Evolutionary conservation across 2,113 vertebrate species (phyloP).

Genomic region (Manacus vitellinus): DNA sequence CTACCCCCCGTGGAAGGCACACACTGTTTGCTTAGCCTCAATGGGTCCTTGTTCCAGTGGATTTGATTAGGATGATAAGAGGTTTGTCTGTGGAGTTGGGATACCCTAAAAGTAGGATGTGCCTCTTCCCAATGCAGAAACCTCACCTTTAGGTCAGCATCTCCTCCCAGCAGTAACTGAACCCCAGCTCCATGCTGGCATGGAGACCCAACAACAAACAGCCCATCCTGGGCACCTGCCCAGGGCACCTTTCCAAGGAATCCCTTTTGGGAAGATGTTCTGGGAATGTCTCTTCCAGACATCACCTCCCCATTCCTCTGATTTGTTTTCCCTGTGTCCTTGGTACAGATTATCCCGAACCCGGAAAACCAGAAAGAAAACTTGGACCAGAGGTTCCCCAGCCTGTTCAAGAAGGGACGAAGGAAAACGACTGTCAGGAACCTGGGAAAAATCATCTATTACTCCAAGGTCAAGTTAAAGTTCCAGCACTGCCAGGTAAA

Average conservation of each 20-base stretch:
- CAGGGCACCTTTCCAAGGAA: not conserved
- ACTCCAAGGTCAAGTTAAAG: slow-evolving; percentile 91
- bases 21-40: not conserved
- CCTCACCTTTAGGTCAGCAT: not conserved
- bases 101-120: not conserved
- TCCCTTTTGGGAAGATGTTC: not conserved
- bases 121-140: not conserved
- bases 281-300: not conserved
- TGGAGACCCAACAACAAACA: slow-evolving; percentile 12
- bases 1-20: not conserved
- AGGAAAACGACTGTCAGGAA: slow-evolving; percentile 80
- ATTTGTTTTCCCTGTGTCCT: not conserved
- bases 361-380: slow-evolving; percentile 79
- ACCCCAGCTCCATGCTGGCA: not conserved
- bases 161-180: not conserved
- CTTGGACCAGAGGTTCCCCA: slow-evolving; percentile 80
- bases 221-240: not conserved
- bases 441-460: slow-evolving; percentile 89
- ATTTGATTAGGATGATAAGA: not conserved
- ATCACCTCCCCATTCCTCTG: not conserved
- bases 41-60: not conserved
- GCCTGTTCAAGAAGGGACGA: slow-evolving; percentile 72
- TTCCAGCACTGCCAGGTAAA: slow-evolving; percentile 91
- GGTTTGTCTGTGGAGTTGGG: rapidly evolving
- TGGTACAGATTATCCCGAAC: slow-evolving; percentile 30